Evolutionary conservation across 2,797 vertebrate genomes (phyloP).

Genomic region (Hirundo rustica): DNA sequence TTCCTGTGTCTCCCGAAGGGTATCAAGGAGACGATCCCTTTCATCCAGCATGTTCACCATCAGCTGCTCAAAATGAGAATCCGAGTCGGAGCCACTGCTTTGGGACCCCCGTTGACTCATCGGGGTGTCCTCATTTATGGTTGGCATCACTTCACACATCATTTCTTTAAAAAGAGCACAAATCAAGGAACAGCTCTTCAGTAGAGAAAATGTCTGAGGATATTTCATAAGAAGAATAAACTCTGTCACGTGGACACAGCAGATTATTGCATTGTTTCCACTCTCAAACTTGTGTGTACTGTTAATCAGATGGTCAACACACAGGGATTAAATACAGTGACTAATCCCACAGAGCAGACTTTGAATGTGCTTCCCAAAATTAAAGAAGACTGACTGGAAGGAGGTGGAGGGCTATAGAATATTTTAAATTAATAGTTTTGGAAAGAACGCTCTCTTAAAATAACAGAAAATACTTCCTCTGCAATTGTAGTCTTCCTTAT

Average conservation of each 20-base stretch:
- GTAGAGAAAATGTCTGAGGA: not conserved
- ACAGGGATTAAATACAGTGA: constrained; percentile 18
- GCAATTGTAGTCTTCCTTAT: not conserved
- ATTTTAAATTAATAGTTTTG: not conserved
- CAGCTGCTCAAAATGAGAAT: constrained; percentile 98
- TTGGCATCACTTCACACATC: constrained; percentile 96
- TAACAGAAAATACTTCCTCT: not conserved
- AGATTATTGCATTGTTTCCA: constrained; percentile 51
- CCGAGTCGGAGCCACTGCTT: constrained; percentile 93
- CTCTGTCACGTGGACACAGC: constrained; percentile 2
- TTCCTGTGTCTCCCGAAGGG: constrained; percentile 95
- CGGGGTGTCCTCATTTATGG: constrained; percentile 96
- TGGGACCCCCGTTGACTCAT: constrained; percentile 97
- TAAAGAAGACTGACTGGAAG: not conserved
- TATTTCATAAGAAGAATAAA: constrained; percentile 21
- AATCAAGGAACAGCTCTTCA: constrained; percentile 15
- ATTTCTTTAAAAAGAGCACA: constrained; percentile 76
- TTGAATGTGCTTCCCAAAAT: not conserved
- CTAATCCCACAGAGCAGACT: not conserved
- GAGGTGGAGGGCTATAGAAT: not conserved
- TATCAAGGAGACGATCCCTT: constrained; percentile 94
- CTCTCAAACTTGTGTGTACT: constrained; percentile 23
- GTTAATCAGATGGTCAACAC: constrained; percentile 40
- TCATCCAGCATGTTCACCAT: constrained; percentile 99
- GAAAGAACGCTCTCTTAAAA: constrained; percentile 22